Conservation (phyloP, 2,797 vertebrate species). For the Liparis tanakae region DNA sequence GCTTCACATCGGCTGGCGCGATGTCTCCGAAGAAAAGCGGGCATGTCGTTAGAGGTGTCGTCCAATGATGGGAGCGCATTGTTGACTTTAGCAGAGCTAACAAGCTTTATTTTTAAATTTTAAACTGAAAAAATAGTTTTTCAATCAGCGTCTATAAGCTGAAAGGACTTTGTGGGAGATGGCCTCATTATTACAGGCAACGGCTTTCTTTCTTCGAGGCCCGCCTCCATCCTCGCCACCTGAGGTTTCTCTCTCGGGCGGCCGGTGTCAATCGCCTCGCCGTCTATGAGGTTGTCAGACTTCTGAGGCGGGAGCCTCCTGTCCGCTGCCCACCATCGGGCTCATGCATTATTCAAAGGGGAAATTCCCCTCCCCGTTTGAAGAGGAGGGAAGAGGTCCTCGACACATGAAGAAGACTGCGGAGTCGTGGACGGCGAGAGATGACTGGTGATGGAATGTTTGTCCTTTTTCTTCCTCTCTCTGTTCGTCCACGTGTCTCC, state of each 20-base stretch:
- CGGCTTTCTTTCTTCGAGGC: constrained; percentile 39
- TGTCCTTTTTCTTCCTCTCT: constrained; percentile 27
- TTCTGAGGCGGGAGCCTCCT: constrained; percentile 58
- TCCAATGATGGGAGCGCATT: constrained; percentile 16
- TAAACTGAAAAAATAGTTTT: too few relatives aligned
- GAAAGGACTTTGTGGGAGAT: constrained; percentile 36
- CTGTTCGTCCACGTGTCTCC: constrained; percentile 16
- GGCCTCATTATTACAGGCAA: constrained; percentile 59
- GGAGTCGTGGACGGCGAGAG: constrained; percentile 47
- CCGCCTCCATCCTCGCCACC: constrained; percentile 54
- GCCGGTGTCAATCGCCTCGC: constrained; percentile 56
- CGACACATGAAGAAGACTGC: constrained; percentile 45
- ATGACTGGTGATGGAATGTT: constrained; percentile 37
- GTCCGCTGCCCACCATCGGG: constrained; percentile 54
- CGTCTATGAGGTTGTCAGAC: constrained; percentile 44
- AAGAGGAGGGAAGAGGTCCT: constrained; percentile 49
- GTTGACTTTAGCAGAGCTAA: constrained; percentile 40
- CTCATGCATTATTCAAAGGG: constrained; percentile 72
- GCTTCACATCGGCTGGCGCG: constrained; percentile 11
- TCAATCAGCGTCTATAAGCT: constrained; percentile 20
- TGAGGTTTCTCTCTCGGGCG: constrained; percentile 57
- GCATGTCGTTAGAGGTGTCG: constrained; percentile 9
- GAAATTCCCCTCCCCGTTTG: constrained; percentile 50
- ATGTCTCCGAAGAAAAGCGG: constrained; percentile 26
- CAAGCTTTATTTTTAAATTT: constrained; percentile 6